phyloP scores from a whole-genome alignment of 2,113 vertebrate genomes.

The Theristicus caerulescens region DNA sequence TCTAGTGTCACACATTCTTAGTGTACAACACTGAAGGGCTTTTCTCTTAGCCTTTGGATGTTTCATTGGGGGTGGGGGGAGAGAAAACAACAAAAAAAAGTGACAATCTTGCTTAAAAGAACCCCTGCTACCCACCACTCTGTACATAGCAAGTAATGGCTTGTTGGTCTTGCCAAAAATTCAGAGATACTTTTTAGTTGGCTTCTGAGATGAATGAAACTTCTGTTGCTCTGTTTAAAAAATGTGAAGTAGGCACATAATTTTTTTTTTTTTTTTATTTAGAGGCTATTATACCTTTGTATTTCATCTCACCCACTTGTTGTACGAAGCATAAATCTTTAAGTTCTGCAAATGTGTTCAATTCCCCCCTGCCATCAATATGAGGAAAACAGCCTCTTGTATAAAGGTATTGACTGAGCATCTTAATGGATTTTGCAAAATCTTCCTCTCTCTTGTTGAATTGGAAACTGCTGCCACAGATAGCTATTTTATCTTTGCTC shows the following conservation, averaged over 20 bases:
- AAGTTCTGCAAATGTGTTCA: neutral
- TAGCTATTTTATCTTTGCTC: neutral
- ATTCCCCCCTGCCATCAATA: neutral
- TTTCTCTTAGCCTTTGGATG: neutral
- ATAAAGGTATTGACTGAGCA: neutral
- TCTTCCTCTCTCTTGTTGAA: neutral
- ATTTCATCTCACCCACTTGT: neutral
- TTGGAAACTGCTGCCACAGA: neutral
- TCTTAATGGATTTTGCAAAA: neutral
- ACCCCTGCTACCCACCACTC: rapidly evolving
- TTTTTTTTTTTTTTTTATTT: neutral
- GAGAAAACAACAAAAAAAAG: neutral
- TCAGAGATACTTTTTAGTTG: neutral
- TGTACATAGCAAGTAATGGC: neutral
- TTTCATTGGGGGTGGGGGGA: rapidly evolving
- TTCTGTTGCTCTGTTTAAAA: neutral
- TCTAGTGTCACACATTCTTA: neutral
- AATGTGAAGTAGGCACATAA: neutral
- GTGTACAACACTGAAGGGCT: neutral
- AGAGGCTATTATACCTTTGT: neutral
- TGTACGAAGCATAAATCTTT: neutral
- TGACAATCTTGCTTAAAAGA: neutral
- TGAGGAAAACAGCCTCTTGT: neutral
- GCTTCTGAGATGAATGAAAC: neutral
- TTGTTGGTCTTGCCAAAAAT: neutral